phyloP scores from a whole-genome alignment of 1,140 invertebrate genomes.

The Penaeus chinensis region DNA sequence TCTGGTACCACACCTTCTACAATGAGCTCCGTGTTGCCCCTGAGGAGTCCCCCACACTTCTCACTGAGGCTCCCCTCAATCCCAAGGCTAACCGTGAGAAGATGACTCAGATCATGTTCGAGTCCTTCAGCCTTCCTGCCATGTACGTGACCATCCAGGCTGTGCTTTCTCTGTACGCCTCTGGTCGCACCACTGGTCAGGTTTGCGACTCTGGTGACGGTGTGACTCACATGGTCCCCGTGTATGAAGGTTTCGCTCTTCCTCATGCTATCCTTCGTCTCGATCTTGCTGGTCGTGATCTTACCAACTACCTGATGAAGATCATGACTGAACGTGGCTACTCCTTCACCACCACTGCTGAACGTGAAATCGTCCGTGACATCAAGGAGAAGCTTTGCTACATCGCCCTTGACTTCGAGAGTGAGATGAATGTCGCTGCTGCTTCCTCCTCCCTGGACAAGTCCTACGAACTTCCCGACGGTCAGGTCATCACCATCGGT shows the following conservation, averaged over 20 bases:
- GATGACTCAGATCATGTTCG: conserved; percentile 78
- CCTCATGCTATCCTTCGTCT: conserved; percentile 22
- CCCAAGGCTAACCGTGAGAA: conserved; percentile 86
- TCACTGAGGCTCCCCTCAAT: conserved; percentile 93
- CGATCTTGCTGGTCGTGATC: too few species aligned
- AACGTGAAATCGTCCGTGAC: too few species aligned
- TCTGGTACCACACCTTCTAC: conserved; percentile 97
- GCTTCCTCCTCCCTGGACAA: too few species aligned
- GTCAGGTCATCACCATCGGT: too few species aligned
- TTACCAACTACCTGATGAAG: too few species aligned
- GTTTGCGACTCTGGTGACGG: conserved; percentile 39
- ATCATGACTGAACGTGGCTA: too few species aligned
- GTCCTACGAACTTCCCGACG: too few species aligned
- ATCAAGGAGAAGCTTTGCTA: too few species aligned
- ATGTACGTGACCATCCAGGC: conserved; percentile 27
- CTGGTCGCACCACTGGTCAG: conserved; percentile 27
- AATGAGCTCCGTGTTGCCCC: conserved; percentile 94
- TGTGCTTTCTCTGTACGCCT: conserved; percentile 24
- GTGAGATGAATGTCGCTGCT: too few species aligned
- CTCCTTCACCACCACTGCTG: too few species aligned
- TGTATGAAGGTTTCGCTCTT: conserved; percentile 39
- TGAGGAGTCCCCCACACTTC: conserved; percentile 90
- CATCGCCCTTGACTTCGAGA: too few species aligned
- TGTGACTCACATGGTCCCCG: conserved; percentile 17
- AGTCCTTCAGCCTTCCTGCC: conserved; percentile 74